phyloP scores from a whole-genome alignment of 2,797 vertebrate species.

The Lagorchestes hirsutus region DNA sequence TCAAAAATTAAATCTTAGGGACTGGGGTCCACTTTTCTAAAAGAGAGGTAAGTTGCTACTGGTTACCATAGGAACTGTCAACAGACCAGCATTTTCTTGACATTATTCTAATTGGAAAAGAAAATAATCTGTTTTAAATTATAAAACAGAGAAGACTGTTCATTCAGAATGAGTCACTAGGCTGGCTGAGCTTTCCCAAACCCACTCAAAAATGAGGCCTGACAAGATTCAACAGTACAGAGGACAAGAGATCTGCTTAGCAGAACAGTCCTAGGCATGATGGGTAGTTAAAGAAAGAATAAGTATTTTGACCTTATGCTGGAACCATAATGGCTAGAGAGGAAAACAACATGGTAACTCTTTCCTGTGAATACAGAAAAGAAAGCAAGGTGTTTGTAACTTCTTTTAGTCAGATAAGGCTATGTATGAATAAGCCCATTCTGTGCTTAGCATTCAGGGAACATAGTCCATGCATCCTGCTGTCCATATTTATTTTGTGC shows the following conservation, averaged over 20 bases:
- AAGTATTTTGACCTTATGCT: constrained; percentile 47
- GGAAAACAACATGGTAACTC: constrained; percentile 10
- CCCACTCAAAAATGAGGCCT: neutral
- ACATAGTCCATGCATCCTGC: neutral
- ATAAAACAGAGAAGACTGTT: constrained; percentile 65
- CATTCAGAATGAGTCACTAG: constrained; percentile 45
- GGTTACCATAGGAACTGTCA: constrained; percentile 84
- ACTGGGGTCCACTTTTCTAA: constrained; percentile 71
- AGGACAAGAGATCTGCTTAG: neutral
- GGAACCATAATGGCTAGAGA: constrained; percentile 11
- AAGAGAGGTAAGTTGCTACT: constrained; percentile 75
- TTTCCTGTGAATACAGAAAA: constrained; percentile 52
- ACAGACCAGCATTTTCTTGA: constrained; percentile 77
- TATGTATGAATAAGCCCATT: neutral
- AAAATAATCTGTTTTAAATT: constrained; percentile 80
- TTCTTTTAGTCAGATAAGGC: constrained; percentile 41
- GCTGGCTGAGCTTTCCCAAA: constrained; percentile 36
- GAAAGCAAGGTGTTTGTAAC: constrained; percentile 47
- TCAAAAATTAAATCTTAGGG: constrained; percentile 75
- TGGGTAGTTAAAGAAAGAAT: constrained; percentile 37
- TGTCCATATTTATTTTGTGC: constrained; percentile 48
- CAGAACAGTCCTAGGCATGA: neutral
- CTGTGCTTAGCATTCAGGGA: constrained; percentile 50
- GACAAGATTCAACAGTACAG: constrained; percentile 25
- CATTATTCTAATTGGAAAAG: constrained; percentile 77